These are phyloP conservation scores for Ameiurus melas DNA, from an alignment of 2,113 vertebrate species.

Conservation along the genomic window DNA sequence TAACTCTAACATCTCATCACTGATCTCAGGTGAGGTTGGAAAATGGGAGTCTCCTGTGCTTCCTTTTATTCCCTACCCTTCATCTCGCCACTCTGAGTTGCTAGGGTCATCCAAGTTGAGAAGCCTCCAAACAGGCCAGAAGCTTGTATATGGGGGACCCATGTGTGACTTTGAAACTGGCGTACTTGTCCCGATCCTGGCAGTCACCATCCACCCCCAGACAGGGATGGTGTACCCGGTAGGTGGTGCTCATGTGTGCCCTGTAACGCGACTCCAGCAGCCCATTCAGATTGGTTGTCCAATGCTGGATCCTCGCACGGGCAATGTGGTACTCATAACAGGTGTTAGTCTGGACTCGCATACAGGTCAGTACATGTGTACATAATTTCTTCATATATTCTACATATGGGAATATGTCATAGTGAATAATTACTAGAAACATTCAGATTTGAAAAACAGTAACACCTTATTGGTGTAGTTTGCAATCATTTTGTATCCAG, in stretches of 20 bases:
- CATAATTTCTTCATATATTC: not conserved
- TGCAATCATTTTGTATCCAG: not conserved
- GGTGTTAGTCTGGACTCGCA: slow-evolving; percentile 76
- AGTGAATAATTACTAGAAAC: not conserved
- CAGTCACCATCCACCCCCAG: slow-evolving; percentile 81
- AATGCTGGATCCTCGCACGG: slow-evolving; percentile 75
- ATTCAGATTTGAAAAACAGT: not conserved
- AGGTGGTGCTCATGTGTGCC: slow-evolving; percentile 79
- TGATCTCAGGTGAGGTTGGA: slow-evolving; percentile 65
- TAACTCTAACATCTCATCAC: not conserved
- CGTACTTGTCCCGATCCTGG: slow-evolving; percentile 83
- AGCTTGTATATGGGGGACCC: slow-evolving; percentile 71
- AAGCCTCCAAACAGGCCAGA: slow-evolving; percentile 69
- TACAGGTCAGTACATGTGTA: slow-evolving; percentile 73
- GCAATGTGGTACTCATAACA: slow-evolving; percentile 75
- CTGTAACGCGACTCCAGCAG: slow-evolving; percentile 74
- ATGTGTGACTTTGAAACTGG: slow-evolving; percentile 81
- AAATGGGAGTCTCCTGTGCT: slow-evolving; percentile 75
- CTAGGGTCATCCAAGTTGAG: slow-evolving; percentile 66
- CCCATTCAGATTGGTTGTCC: slow-evolving; percentile 83
- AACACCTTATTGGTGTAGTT: not conserved
- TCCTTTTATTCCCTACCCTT: slow-evolving; percentile 81
- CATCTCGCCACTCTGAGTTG: slow-evolving; percentile 65
- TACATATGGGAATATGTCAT: not conserved
- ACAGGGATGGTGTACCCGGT: slow-evolving; percentile 79